These are phyloP conservation scores for Chymomyza costata DNA, from an alignment of 1,140 invertebrate genomes.

Conservation along the genomic window DNA sequence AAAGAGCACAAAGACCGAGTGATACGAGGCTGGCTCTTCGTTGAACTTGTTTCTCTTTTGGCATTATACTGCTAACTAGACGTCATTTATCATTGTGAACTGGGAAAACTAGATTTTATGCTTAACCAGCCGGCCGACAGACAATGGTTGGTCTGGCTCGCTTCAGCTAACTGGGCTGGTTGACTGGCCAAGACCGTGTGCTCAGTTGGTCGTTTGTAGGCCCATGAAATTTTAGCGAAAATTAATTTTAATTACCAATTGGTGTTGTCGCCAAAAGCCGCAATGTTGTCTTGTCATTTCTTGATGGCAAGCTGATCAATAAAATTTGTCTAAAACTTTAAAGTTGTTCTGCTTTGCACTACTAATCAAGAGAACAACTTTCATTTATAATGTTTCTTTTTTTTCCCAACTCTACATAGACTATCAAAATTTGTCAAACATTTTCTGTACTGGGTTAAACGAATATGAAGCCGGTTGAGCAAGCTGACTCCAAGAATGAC, in stretches of 20 bases:
- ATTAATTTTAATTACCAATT: slow-evolving; percentile 65
- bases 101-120: slow-evolving; percentile 59
- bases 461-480: too few species aligned
- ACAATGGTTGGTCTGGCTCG: slow-evolving; percentile 9
- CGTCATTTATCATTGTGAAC: slow-evolving; percentile 62
- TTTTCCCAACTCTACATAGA: too few species aligned
- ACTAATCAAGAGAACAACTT: too few species aligned
- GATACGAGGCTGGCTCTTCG: neutral
- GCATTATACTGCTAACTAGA: slow-evolving; percentile 58
- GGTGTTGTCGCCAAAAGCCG: slow-evolving; percentile 33
- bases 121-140: slow-evolving; percentile 25
- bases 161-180: too few species aligned
- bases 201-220: neutral
- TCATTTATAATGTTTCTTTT: too few species aligned
- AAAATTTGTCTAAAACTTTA: too few species aligned
- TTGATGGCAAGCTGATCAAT: slow-evolving; percentile 35
- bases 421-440: too few species aligned
- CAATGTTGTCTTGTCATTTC: slow-evolving; percentile 22
- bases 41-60: slow-evolving; percentile 63
- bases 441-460: too few species aligned
- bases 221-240: slow-evolving; percentile 22
- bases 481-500: too few species aligned
- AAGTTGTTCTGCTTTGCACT: too few species aligned
- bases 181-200: slow-evolving; percentile 7
- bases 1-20: slow-evolving; percentile 6